Base-by-base conservation (phyloP, 2,797 vertebrate genomes). In the Tangara arthus region DNA sequence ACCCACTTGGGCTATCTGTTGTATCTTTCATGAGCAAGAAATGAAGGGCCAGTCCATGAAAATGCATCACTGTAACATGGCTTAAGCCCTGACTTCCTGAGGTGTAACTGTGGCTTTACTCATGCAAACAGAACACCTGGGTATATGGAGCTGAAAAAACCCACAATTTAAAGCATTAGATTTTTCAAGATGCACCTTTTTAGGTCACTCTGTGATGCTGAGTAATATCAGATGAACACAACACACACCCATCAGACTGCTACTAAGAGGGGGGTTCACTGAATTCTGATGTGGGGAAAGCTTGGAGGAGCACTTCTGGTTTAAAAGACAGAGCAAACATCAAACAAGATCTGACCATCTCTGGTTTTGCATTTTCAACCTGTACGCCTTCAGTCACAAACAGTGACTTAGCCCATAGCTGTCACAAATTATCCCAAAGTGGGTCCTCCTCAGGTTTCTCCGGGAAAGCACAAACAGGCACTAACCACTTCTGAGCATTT, bases 191-290 rank as follows among this genome's bases (percentile, higher is more conserved):
- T 2, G 1, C 10, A 4, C 56, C n/a, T 79, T 34, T 77, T 64
- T 55, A 55, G 27, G n/a, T 47, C 21, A 22, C 34, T 53, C 23
- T 7, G 4, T 34, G 63, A 28, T 72, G 63, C 77, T 93, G 69
- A 57, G 21, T 15, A 35, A 23, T 37, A 30, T 69, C 50, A 32
- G 76, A 9, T 42, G 10, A 79, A 19, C 1, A 0, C 32, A 41
- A 56, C 15, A 28, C 39, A 63, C 35, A 42, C 28, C 15, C 37
- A 8, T 44, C 32, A 61, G 34, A 14, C 50, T 76, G 70, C 20
- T 63, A 0, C 30, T 44, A 22, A 39, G 5, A n/a, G 5, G 6
- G 2, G 5, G 76, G 13, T 28, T 56, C 2, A 3, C 30, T 76
- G 55, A 63, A 44, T 76, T 85, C 42, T 65, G 30, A 9, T 72